phyloP scores from a whole-genome alignment of 2,797 vertebrate genomes.

The Arrhamphus sclerolepis region DNA sequence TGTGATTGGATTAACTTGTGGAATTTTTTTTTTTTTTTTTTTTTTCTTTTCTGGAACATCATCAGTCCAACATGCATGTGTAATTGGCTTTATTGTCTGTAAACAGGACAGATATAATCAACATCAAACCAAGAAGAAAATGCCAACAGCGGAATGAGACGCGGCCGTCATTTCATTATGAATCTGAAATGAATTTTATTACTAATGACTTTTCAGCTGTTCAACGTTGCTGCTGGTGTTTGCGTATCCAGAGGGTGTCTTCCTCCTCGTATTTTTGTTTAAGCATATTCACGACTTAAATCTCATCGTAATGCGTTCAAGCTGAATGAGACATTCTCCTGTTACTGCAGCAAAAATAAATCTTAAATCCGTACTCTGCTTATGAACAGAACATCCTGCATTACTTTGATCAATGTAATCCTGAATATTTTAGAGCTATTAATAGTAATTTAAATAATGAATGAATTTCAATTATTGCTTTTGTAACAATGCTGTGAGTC shows the following conservation, averaged over 20 bases:
- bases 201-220: constrained; percentile 23
- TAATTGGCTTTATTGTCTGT: constrained; percentile 23
- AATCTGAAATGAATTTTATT: constrained; percentile 30
- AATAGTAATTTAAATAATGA: constrained; percentile 46
- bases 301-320: constrained; percentile 26
- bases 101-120: constrained; percentile 20
- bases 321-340: constrained; percentile 10
- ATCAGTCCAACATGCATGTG: constrained; percentile 4
- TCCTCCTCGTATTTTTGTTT: constrained; percentile 25
- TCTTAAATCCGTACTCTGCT: constrained; percentile 13
- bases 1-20: neutral
- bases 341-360: constrained; percentile 22
- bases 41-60: constrained; percentile 1
- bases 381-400: constrained; percentile 20
- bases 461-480: constrained; percentile 19
- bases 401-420: constrained; percentile 38
- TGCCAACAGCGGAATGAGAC: constrained; percentile 3
- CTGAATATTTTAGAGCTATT: constrained; percentile 22
- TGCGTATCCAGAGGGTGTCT: constrained; percentile 21
- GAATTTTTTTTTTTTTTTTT: neutral
- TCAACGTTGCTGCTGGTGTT: constrained; percentile 21
- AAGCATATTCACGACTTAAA: constrained; percentile 26
- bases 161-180: constrained; percentile 13
- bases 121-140: constrained; percentile 2
- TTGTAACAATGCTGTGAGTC: constrained; percentile 5